A percentile compares a stretch with the other conserved stretches of the same genome.
These are phyloP conservation scores for Hippocampus mohnikei DNA, from an alignment of 2,113 vertebrate genomes.

Conservation along the genomic window DNA sequence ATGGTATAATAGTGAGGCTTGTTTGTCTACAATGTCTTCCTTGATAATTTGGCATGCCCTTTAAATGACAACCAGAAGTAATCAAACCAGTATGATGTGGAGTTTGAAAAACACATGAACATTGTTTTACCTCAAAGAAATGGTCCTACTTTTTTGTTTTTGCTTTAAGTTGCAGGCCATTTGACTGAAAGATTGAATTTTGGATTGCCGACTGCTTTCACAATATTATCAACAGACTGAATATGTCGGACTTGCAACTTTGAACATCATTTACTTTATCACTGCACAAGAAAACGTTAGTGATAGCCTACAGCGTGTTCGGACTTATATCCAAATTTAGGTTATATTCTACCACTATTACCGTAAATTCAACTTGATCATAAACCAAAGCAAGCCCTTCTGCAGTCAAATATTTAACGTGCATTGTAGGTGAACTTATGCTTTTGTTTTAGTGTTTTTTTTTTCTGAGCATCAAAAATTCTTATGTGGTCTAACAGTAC, in stretches of 20 bases:
- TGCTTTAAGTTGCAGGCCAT: not conserved
- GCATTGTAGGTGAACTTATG: no score
- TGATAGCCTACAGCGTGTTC: not conserved
- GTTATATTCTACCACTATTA: no score
- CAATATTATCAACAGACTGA: not conserved
- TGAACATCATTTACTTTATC: not conserved
- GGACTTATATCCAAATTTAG: not conserved
- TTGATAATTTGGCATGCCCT: slow-evolving; percentile 1
- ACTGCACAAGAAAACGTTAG: not conserved
- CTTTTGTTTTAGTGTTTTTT: no score
- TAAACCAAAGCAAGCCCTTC: no score
- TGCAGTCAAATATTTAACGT: no score
- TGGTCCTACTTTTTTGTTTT: not conserved
- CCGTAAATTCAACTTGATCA: no score
- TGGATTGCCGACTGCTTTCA: no score
- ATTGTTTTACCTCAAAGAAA: not conserved
- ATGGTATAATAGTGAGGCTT: not conserved
- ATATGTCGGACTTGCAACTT: not conserved
- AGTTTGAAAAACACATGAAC: not conserved
- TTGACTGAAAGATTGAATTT: not conserved
- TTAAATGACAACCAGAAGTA: not conserved
- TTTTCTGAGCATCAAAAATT: no score
- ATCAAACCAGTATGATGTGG: not conserved
- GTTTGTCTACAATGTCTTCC: not conserved
- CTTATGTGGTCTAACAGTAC: not conserved